Evolutionary conservation across 1,140 invertebrate genomes (phyloP).

Genomic region (Zaprionus africanus): DNA sequence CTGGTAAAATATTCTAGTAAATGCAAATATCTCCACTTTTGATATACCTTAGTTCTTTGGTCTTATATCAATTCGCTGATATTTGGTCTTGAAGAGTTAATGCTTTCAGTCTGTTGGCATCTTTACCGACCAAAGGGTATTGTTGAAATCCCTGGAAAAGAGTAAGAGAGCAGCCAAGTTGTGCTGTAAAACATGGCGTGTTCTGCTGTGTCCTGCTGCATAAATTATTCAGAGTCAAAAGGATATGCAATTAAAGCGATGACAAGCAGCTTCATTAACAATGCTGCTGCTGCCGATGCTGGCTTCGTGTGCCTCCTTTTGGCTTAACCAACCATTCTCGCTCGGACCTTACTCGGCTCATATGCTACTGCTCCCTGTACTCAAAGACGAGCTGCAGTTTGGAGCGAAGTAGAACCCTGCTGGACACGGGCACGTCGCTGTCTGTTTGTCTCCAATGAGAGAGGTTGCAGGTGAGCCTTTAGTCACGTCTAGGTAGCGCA

Average conservation of each 20-base stretch:
- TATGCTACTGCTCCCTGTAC: constrained; percentile 38
- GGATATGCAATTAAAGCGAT: constrained; percentile 74
- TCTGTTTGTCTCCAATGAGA: constrained; percentile 81
- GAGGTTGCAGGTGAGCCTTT: constrained; percentile 73
- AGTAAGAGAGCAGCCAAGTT: neutral
- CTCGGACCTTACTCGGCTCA: constrained; percentile 1
- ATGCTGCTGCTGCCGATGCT: constrained; percentile 13
- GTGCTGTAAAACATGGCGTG: constrained; percentile 5
- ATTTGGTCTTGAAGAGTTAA: neutral
- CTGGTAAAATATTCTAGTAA: neutral
- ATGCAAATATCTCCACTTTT: too few species aligned
- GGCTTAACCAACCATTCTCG: constrained; percentile 12
- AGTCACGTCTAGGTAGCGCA: constrained; percentile 8
- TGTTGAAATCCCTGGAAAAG: too few species aligned
- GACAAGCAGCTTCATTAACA: constrained; percentile 78
- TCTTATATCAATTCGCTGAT: neutral
- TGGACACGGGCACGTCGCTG: constrained; percentile 70
- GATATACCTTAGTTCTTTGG: neutral
- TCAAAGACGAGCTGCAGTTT: constrained; percentile 79
- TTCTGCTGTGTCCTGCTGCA: constrained; percentile 42
- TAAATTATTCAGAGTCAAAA: constrained; percentile 48
- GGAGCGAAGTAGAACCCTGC: constrained; percentile 5
- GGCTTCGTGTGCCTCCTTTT: constrained; percentile 16
- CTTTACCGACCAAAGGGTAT: too few species aligned
- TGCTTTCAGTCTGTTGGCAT: neutral